phyloP scores from a whole-genome alignment of 2,113 vertebrate genomes.

The Pachypanchax playfairii region DNA sequence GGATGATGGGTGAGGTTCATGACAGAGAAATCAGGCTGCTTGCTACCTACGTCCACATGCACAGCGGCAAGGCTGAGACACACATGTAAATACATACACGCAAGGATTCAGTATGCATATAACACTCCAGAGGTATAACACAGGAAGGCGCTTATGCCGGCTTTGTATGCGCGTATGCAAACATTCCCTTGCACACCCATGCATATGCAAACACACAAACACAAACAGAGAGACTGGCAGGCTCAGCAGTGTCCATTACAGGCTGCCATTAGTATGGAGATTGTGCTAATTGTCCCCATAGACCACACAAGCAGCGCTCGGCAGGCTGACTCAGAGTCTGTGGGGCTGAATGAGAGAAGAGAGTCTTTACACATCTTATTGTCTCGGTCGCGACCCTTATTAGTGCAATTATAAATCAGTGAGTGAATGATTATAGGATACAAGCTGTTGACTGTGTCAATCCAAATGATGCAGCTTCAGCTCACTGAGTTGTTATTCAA shows the following conservation, averaged over 20 bases:
- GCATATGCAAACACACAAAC: conserved; percentile 44
- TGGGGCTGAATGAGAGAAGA: conserved; percentile 42
- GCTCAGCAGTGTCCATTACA: conserved; percentile 76
- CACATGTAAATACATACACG: conserved; percentile 27
- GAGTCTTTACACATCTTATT: conserved; percentile 63
- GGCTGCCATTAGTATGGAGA: conserved; percentile 78
- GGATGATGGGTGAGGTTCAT: conserved; percentile 23
- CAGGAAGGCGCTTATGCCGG: conserved; percentile 35
- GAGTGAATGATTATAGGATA: conserved; percentile 65
- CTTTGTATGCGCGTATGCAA: conserved; percentile 60
- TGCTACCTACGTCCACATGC: conserved; percentile 21
- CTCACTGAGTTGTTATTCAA: background rate
- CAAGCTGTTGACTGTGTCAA: conserved; percentile 54
- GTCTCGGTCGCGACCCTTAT: conserved; percentile 67
- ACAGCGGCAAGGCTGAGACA: background rate
- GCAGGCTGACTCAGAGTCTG: conserved; percentile 52
- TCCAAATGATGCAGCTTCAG: conserved; percentile 41
- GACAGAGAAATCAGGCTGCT: conserved; percentile 49
- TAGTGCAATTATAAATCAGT: conserved; percentile 74
- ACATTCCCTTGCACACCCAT: conserved; percentile 45
- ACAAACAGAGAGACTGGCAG: conserved; percentile 49
- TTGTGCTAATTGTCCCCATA: conserved; percentile 78
- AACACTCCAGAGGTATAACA: conserved; percentile 26
- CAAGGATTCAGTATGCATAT: conserved; percentile 9
- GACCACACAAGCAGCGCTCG: conserved; percentile 78